Conservation (phyloP, 2,888 invertebrate genomes). For the Ophion ellenae region DNA sequence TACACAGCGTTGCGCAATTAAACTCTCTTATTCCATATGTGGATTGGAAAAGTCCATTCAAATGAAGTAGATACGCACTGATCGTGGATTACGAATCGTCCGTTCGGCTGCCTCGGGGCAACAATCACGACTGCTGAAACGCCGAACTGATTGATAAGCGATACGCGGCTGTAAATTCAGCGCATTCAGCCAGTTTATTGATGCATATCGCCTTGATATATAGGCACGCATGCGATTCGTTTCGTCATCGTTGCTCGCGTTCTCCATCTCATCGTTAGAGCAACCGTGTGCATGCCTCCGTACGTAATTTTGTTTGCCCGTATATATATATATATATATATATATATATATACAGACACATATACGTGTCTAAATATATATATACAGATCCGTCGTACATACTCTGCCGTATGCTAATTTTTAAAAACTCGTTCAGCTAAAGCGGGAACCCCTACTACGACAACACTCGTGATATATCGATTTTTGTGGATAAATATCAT, state of each 20-base stretch:
- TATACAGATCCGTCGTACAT: background rate
- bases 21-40: background rate
- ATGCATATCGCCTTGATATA: too few relatives aligned
- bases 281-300: background rate
- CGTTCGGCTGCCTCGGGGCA: background rate
- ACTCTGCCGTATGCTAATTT: constrained; percentile 50
- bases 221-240: constrained; percentile 43
- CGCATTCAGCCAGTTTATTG: constrained; percentile 1
- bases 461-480: constrained; percentile 38
- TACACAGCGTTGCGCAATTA: too few relatives aligned
- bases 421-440: constrained; percentile 36
- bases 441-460: constrained; percentile 1
- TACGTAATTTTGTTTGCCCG: too few relatives aligned
- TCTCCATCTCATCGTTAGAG: constrained; percentile 25
- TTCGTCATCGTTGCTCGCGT: constrained; percentile 38
- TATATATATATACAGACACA: background rate
- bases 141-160: background rate
- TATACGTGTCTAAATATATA: background rate
- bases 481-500: constrained; percentile 48
- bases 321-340: background rate
- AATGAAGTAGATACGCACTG: background rate
- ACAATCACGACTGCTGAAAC: background rate
- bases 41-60: background rate
- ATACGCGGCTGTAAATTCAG: constrained; percentile 3
- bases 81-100: constrained; percentile 4